These are phyloP conservation scores for Phrynocephalus guinanensis DNA, from an alignment of 2,797 vertebrate genomes.

Conservation along the genomic window DNA sequence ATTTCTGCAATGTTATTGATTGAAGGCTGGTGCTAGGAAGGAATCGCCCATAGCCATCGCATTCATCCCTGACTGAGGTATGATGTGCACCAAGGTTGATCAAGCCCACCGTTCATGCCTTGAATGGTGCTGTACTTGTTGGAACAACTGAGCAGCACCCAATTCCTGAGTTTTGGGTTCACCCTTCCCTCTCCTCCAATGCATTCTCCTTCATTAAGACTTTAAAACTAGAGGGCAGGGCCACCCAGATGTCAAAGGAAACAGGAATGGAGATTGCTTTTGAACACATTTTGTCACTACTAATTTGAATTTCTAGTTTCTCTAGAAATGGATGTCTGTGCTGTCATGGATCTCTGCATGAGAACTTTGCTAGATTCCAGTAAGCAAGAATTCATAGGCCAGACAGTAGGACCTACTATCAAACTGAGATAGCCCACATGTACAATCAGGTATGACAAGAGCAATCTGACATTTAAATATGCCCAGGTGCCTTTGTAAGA, in stretches of 20 bases:
- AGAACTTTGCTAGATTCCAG: slow-evolving; percentile 55
- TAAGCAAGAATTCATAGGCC: slow-evolving; percentile 58
- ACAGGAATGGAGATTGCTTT: rapidly evolving
- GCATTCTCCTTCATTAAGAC: rapidly evolving
- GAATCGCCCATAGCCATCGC: neutral
- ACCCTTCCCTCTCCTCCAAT: neutral
- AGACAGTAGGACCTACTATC: slow-evolving; percentile 43
- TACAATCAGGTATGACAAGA: slow-evolving; percentile 52
- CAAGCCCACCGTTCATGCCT: neutral
- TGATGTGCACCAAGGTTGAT: neutral
- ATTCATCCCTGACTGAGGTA: neutral
- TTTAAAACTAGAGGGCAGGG: neutral
- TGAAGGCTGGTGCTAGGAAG: rapidly evolving
- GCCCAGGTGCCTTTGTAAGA: slow-evolving; percentile 48
- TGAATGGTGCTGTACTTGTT: too few relatives aligned
- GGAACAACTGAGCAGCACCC: neutral
- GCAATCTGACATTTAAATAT: slow-evolving; percentile 74
- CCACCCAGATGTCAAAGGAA: rapidly evolving
- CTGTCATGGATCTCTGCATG: slow-evolving; percentile 55
- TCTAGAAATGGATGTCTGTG: slow-evolving; percentile 67
- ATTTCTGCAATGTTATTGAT: rapidly evolving
- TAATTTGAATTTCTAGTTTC: slow-evolving; percentile 62
- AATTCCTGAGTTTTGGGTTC: too few relatives aligned
- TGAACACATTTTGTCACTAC: neutral
- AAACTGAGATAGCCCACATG: slow-evolving; percentile 49